Evolutionary conservation across 2,888 invertebrate species (phyloP).

Genomic region (Andrena flavipes): DNA sequence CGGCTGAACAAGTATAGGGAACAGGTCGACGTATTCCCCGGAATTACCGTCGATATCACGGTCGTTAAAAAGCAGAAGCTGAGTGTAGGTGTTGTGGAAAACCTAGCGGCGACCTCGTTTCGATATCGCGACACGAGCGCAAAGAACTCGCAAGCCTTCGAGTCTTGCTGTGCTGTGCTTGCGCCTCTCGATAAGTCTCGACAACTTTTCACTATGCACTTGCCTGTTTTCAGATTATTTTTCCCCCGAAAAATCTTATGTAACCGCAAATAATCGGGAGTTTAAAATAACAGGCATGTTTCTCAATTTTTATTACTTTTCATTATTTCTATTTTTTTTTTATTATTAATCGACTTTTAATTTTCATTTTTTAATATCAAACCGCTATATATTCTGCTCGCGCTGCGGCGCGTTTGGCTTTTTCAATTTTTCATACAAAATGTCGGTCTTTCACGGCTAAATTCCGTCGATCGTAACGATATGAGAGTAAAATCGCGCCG

Average conservation of each 20-base stretch:
- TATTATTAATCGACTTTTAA: not conserved
- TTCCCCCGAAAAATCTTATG: not conserved
- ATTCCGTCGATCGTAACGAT: not conserved
- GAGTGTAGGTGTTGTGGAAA: constrained; percentile 36
- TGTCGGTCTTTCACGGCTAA: not conserved
- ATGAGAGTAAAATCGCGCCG: not conserved
- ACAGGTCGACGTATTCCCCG: constrained; percentile 39
- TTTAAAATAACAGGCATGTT: too few species aligned
- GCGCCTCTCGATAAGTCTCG: constrained; percentile 20
- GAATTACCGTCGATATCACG: constrained; percentile 46
- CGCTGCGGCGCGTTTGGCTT: not conserved
- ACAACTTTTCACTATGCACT: not conserved
- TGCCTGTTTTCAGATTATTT: not conserved
- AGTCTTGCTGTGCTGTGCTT: not conserved
- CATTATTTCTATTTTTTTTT: not conserved
- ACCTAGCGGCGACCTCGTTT: constrained; percentile 23
- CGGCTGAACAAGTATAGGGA: constrained; percentile 14
- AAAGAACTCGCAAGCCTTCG: constrained; percentile 14
- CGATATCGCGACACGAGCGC: not conserved
- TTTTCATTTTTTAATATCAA: not conserved
- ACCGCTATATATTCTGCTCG: not conserved
- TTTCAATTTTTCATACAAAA: not conserved
- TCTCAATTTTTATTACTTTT: too few species aligned
- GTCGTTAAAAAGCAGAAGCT: constrained; percentile 46
- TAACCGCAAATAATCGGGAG: too few species aligned